phyloP scores from a whole-genome alignment of 1,140 invertebrate genomes.

The Rhagoletis zephyria region DNA sequence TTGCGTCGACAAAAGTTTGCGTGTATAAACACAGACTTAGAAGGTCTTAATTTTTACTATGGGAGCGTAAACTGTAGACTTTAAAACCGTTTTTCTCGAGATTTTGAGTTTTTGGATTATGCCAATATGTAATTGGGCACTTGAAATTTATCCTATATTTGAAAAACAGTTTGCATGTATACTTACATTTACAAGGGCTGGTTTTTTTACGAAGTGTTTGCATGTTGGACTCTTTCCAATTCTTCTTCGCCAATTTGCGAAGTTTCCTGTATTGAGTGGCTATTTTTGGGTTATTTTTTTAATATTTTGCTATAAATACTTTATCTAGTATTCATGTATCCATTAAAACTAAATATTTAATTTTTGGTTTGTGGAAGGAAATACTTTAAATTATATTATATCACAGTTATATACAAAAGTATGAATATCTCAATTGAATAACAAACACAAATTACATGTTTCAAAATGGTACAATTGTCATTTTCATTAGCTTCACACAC shows the following conservation, averaged over 20 bases:
- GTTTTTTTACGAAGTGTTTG: constrained; percentile 91
- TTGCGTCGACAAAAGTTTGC: too few relatives aligned
- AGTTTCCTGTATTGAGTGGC: constrained; percentile 19
- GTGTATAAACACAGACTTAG: too few relatives aligned
- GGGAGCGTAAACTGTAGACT: too few relatives aligned
- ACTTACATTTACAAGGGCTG: constrained; percentile 91
- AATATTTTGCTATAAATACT: constrained; percentile 24
- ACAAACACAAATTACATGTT: not conserved
- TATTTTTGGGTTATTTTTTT: constrained; percentile 14
- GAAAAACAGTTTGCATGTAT: constrained; percentile 49
- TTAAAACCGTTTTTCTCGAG: too few relatives aligned
- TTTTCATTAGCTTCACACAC: not conserved
- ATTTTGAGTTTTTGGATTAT: too few relatives aligned
- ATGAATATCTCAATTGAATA: not conserved
- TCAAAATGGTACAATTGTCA: not conserved
- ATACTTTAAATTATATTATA: constrained; percentile 36
- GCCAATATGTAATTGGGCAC: too few relatives aligned
- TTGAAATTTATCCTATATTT: not conserved
- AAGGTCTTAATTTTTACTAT: too few relatives aligned
- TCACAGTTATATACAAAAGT: constrained; percentile 43
- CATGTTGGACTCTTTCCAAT: constrained; percentile 75
- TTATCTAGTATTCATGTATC: not conserved
- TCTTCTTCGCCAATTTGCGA: constrained; percentile 30
- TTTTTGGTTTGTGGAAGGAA: constrained; percentile 46
- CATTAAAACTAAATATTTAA: constrained; percentile 46